Evolutionary conservation across 2,113 vertebrate genomes (phyloP).

Genomic region (Prolemur simus): DNA sequence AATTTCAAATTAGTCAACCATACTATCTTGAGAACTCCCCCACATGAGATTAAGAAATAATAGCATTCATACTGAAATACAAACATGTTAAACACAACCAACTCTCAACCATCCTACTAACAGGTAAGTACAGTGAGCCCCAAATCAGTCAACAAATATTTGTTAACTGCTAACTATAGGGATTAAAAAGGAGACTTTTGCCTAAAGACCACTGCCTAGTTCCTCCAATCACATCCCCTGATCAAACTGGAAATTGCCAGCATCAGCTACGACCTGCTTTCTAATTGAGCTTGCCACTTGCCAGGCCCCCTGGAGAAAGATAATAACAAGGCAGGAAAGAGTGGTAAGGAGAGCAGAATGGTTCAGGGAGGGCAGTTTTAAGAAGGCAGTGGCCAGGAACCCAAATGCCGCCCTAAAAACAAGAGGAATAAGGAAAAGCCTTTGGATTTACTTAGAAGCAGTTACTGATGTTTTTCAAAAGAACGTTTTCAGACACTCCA

Average conservation of each 20-base stretch:
- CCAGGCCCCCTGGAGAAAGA: neutral
- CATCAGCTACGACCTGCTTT: neutral
- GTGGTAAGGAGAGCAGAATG: neutral
- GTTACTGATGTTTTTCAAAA: slow-evolving; percentile 1
- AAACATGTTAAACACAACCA: neutral
- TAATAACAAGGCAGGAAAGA: neutral
- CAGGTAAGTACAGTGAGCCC: neutral
- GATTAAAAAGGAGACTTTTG: neutral
- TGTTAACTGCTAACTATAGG: neutral
- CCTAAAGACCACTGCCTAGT: neutral
- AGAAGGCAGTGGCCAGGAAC: neutral
- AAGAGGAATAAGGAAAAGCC: neutral
- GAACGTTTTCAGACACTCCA: neutral
- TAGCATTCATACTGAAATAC: neutral
- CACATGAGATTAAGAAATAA: neutral
- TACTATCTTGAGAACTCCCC: neutral
- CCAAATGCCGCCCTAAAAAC: neutral
- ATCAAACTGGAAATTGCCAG: neutral
- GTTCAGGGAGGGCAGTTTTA: neutral
- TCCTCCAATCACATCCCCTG: neutral
- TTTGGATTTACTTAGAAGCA: neutral
- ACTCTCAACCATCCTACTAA: neutral
- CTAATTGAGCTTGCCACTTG: neutral
- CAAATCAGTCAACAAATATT: neutral
- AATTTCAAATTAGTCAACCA: slow-evolving; percentile 47